phyloP scores from a whole-genome alignment of 1,140 invertebrate genomes.

The Zophobas atratus region DNA sequence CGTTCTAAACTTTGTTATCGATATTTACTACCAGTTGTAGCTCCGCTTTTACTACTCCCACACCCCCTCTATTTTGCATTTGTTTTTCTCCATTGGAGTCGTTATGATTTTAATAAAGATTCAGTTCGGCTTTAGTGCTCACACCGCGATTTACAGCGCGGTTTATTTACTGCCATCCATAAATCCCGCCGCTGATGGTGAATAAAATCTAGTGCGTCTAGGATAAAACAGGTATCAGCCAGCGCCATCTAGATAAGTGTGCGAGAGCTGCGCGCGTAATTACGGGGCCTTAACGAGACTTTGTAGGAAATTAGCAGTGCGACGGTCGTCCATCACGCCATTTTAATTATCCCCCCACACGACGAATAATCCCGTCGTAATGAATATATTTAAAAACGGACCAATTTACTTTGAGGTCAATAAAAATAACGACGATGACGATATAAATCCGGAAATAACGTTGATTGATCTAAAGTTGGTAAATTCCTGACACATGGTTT shows the following conservation, averaged over 20 bases:
- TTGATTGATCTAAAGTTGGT: too few relatives aligned
- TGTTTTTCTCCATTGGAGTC: not conserved
- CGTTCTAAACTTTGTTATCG: too few relatives aligned
- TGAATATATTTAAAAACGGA: slow-evolving; percentile 11
- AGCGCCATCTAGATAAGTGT: slow-evolving; percentile 11
- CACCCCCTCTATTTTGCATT: not conserved
- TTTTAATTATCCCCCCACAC: slow-evolving; percentile 35
- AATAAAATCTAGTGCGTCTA: slow-evolving; percentile 23
- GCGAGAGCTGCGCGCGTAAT: slow-evolving; percentile 21
- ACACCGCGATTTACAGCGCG: slow-evolving; percentile 15
- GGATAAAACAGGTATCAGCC: slow-evolving; percentile 12
- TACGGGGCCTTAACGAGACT: slow-evolving; percentile 22
- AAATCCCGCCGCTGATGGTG: slow-evolving; percentile 24
- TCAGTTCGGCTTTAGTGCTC: not conserved
- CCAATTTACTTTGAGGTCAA: too few relatives aligned
- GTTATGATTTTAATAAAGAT: slow-evolving; percentile 29
- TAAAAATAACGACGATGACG: too few relatives aligned
- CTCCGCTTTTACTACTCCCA: too few relatives aligned
- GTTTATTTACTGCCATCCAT: slow-evolving; percentile 27
- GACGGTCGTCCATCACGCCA: slow-evolving; percentile 20
- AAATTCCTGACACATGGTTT: too few relatives aligned
- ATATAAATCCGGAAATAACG: too few relatives aligned
- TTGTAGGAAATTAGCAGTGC: slow-evolving; percentile 28
- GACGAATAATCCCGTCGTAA: slow-evolving; percentile 22
- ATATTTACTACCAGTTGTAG: too few relatives aligned